A percentile compares a stretch with the other conserved stretches of the same genome.
Conservation (phyloP, 2,113 vertebrate species). For the Otus sunia region DNA sequence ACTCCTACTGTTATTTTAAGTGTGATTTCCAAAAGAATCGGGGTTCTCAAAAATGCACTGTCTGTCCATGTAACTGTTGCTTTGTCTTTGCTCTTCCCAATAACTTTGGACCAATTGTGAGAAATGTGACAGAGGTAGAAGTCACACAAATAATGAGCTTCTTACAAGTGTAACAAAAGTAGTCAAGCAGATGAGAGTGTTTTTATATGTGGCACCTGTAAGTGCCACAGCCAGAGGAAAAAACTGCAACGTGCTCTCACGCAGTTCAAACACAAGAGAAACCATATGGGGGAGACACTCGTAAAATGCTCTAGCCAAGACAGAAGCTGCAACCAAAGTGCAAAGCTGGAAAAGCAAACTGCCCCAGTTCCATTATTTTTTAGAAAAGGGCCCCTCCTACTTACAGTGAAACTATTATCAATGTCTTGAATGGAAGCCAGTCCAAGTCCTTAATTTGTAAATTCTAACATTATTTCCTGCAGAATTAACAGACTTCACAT, state of each 20-base stretch:
- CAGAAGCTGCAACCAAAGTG: background rate
- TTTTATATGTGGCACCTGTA: background rate
- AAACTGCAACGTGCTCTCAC: background rate
- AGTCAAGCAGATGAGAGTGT: background rate
- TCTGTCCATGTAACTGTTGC: background rate
- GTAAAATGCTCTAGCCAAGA: background rate
- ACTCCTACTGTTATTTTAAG: background rate
- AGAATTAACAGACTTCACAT: background rate
- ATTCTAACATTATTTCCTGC: background rate
- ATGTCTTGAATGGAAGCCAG: background rate
- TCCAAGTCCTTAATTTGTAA: background rate
- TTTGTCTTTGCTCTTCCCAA: background rate
- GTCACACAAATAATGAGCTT: background rate
- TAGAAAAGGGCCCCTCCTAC: background rate
- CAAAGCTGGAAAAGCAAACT: background rate
- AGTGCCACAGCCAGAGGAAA: background rate
- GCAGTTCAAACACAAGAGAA: background rate
- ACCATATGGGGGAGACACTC: background rate
- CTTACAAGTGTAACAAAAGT: background rate
- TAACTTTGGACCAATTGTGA: background rate
- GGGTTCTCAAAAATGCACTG: background rate
- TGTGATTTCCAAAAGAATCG: background rate
- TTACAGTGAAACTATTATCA: background rate
- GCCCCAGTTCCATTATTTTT: background rate
- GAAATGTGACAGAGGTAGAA: background rate